Evolutionary conservation across 2,113 vertebrate species (phyloP), one percentile per base, ranked within the genome.

Genomic region (Myotis davidii): DNA sequence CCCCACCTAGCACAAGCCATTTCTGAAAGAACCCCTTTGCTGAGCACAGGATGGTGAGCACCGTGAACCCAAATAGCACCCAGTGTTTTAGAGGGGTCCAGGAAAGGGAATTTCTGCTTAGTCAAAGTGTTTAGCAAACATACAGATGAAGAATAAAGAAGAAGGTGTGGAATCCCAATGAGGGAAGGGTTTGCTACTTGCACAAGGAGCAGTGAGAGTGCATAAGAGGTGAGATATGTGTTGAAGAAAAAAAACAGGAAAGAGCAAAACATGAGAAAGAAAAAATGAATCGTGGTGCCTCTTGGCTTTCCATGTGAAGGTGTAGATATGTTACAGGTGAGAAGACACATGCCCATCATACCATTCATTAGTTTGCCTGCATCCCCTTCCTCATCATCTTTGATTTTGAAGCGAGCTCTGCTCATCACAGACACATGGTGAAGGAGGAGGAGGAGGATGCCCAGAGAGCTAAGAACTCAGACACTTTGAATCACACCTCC

Each of bases 321-420:
- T 5, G 6, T 0, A 20, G 6, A 14, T 50, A 10, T 23, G 6
- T 6, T 23, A 5, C 69, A 72, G 34, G 59, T 6, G 54, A 61
- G 32, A 20, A 25, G 25, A 14, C 1, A 27, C 21, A 2, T 0
- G 3, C 4, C 6, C 0, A 1, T 6, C 0, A 29, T 3, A 8
- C 7, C 3, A 3, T 4, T 10, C 0, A 0, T 4, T 14, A 29
- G 21, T 20, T 3, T 20, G 0, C 42, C 13, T 1, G 0, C 3
- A 0, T 17, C n/a, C 39, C 61, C 37, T 84, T 48, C 76, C 3
- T 1, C 3, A 20, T 42, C 8, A 6, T 18, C 72, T 93, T 54
- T 52, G 73, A 72, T 81, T 86, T 85, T 59, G 45, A 56, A 85
- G 56, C 17, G 14, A 67, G 42, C 61, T 52, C 32, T 56, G 32